Conservation (phyloP, 2,797 vertebrate species). For the Girardinus metallicus region DNA sequence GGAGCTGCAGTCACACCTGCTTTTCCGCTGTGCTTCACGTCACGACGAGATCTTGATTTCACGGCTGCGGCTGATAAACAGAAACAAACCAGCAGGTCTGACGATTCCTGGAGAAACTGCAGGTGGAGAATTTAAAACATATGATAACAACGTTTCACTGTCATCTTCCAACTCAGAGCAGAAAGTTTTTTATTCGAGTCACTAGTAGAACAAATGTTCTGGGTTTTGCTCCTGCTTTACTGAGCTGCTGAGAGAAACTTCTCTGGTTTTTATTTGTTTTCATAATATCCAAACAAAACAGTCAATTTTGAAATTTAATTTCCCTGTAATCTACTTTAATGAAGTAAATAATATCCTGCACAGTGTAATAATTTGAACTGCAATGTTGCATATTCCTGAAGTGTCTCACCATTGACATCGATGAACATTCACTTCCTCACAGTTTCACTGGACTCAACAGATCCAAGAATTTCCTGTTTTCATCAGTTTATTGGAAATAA, state of each 20-base stretch:
- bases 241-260: background rate
- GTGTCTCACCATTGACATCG: background rate
- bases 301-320: too few relatives aligned
- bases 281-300: too few relatives aligned
- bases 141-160: background rate
- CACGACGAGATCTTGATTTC: background rate
- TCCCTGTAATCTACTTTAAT: too few relatives aligned
- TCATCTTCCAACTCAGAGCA: background rate
- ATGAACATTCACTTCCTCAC: background rate
- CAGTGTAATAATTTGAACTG: background rate
- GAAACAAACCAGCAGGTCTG: background rate
- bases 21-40: background rate
- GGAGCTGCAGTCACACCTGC: background rate
- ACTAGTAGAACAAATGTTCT: background rate
- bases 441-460: background rate
- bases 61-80: background rate
- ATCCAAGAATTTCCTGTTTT: background rate
- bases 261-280: background rate
- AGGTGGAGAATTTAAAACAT: background rate
- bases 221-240: background rate
- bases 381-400: background rate
- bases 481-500: background rate
- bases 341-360: too few relatives aligned
- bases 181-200: background rate
- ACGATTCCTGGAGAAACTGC: background rate